These are phyloP conservation scores for Lasioglossum pauxillum DNA, from an alignment of 2,888 invertebrate genomes.

Conservation along the genomic window DNA sequence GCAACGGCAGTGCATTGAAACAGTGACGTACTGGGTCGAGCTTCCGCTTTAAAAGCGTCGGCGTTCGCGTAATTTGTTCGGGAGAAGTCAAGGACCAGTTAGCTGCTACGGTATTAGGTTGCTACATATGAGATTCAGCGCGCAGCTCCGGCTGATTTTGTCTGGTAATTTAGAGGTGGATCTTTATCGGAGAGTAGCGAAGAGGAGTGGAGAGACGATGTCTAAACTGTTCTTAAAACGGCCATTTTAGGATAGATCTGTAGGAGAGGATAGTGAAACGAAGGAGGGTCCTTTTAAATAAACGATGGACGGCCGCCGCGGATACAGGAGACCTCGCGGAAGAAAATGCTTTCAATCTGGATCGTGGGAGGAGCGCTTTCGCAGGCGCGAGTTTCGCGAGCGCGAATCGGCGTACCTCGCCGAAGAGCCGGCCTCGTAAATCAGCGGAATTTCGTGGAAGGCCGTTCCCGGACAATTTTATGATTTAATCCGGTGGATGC, in stretches of 20 bases:
- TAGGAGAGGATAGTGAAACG: too few species aligned
- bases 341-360: slow-evolving; percentile 1
- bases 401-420: not conserved
- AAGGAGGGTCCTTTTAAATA: not conserved
- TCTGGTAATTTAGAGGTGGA: not conserved
- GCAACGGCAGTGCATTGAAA: not conserved
- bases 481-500: slow-evolving; percentile 76
- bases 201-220: not conserved
- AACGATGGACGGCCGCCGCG: not conserved
- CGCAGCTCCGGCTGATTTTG: not conserved
- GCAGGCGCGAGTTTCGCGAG: not conserved
- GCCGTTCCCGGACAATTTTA: slow-evolving; percentile 75
- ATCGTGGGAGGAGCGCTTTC: not conserved
- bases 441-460: slow-evolving; percentile 71
- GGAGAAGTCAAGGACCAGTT: not conserved
- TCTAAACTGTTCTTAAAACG: too few species aligned
- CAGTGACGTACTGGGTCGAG: not conserved
- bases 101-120: not conserved
- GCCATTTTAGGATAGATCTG: too few species aligned
- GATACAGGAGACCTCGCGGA: not conserved
- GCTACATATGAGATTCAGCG: not conserved
- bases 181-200: not conserved
- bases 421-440: slow-evolving; percentile 68
- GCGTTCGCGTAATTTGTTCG: not conserved
- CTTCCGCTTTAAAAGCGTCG: not conserved